Percentiles rank a stretch among this genome's conserved stretches.
phyloP scores from a whole-genome alignment of 2,797 vertebrate species.

The Hybognathus amarus region DNA sequence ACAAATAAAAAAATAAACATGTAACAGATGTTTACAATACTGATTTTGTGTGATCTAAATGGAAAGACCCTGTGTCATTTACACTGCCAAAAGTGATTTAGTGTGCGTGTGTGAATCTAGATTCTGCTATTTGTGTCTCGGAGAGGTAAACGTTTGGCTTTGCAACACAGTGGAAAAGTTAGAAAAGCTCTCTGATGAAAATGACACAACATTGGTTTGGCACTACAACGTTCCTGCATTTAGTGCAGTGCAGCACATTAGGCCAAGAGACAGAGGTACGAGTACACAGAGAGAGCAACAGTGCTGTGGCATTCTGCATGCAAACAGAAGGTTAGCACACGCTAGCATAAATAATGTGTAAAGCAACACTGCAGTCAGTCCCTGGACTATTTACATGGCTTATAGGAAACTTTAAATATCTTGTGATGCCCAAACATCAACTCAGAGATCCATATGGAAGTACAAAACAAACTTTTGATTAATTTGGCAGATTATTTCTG shows the following conservation, averaged over 20 bases:
- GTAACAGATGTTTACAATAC: neutral
- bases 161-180: slow-evolving; percentile 28
- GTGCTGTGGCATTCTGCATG: slow-evolving; percentile 34
- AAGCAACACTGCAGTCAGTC: slow-evolving; percentile 15
- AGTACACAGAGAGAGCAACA: slow-evolving; percentile 24
- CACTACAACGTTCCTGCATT: slow-evolving; percentile 32
- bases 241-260: slow-evolving; percentile 34
- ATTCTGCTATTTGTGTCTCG: neutral
- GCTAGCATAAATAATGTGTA: slow-evolving; percentile 24
- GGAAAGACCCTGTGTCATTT: neutral
- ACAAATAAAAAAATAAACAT: neutral
- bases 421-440: neutral
- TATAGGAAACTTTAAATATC: slow-evolving; percentile 8
- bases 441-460: neutral
- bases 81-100: neutral
- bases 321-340: slow-evolving; percentile 41
- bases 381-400: slow-evolving; percentile 33
- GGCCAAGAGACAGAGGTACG: slow-evolving; percentile 25
- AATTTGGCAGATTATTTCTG: slow-evolving; percentile 12
- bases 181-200: slow-evolving; percentile 39
- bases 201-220: slow-evolving; percentile 26
- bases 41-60: neutral
- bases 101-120: neutral
- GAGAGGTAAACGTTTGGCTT: slow-evolving; percentile 17
- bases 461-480: neutral